Evolutionary conservation across 2,797 vertebrate genomes (phyloP).

Genomic region (Falco novaeseelandiae): DNA sequence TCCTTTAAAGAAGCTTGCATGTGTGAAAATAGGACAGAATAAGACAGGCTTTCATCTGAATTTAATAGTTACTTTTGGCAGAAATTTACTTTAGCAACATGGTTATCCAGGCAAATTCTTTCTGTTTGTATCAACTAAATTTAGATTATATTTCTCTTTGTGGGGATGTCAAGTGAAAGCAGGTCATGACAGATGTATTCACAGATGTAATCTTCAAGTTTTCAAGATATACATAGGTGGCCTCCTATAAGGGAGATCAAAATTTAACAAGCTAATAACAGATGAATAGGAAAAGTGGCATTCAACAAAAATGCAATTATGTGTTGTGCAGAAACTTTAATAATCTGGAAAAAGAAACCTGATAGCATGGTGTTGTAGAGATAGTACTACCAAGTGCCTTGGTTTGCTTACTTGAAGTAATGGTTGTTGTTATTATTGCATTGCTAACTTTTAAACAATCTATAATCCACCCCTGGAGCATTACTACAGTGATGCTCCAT

Average conservation of each 20-base stretch:
- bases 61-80: neutral
- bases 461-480: neutral
- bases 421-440: neutral
- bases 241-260: neutral
- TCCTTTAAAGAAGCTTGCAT: neutral
- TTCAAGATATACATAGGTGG: neutral
- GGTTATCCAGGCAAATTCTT: neutral
- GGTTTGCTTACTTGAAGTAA: neutral
- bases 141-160: neutral
- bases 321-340: neutral
- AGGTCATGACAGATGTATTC: neutral
- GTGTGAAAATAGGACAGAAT: neutral
- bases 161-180: neutral
- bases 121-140: neutral
- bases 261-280: neutral
- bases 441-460: neutral
- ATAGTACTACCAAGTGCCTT: neutral
- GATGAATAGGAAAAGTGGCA: neutral
- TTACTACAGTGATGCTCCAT: neutral
- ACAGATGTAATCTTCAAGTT: neutral
- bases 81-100: neutral
- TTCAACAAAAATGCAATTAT: neutral
- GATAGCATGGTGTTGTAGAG: neutral
- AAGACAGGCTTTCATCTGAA: neutral
- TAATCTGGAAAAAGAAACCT: neutral